Conservation (phyloP, 2,797 vertebrate species). For the Astyanax mexicanus region DNA sequence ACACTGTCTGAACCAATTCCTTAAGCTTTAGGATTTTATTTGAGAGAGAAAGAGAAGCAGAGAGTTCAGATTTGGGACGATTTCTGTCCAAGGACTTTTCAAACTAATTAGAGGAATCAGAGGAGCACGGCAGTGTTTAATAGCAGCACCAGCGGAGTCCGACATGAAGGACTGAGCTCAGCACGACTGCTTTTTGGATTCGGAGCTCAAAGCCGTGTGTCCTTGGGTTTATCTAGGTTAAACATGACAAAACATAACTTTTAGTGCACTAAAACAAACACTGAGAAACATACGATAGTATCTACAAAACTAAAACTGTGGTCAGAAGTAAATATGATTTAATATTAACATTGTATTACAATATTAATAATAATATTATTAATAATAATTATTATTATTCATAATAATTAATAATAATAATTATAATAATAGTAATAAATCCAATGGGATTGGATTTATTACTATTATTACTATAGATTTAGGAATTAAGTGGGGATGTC, state of each 20-base stretch:
- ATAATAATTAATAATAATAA: too few species aligned
- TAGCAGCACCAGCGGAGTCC: conserved; percentile 40
- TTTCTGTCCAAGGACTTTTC: conserved; percentile 57
- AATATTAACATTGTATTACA: too few species aligned
- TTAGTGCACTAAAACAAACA: too few species aligned
- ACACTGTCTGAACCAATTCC: conserved; percentile 46
- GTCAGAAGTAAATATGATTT: too few species aligned
- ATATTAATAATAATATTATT: too few species aligned
- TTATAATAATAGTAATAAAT: too few species aligned
- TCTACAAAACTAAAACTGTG: too few species aligned
- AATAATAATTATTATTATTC: too few species aligned
- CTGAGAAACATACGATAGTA: too few species aligned
- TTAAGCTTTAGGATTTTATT: conserved; percentile 46
- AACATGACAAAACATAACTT: neutral
- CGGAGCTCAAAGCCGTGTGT: neutral
- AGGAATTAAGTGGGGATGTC: too few species aligned
- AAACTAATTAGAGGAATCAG: conserved; percentile 55
- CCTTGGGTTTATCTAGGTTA: neutral
- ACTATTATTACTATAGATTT: too few species aligned
- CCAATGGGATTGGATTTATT: too few species aligned
- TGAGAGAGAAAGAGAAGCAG: conserved; percentile 27
- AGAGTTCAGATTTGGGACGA: conserved; percentile 34
- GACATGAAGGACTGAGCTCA: neutral
- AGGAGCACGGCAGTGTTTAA: conserved; percentile 44
- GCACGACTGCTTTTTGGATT: conserved; percentile 14